phyloP scores from a whole-genome alignment of 2,888 invertebrate species.

The Latheticus oryzae region DNA sequence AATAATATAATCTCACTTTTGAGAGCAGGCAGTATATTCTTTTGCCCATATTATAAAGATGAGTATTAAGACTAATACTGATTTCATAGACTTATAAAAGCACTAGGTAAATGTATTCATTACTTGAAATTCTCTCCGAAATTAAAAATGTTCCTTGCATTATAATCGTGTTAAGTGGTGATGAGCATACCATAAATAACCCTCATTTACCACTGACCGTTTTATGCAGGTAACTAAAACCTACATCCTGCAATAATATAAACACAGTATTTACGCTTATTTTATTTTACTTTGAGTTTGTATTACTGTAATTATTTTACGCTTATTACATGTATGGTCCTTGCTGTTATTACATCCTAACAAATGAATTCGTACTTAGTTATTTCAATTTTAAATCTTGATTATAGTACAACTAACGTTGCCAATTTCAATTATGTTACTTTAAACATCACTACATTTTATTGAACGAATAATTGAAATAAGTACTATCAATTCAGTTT shows the following conservation, averaged over 20 bases:
- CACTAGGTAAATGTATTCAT: too few relatives aligned
- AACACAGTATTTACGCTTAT: conserved; percentile 29
- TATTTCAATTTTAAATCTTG: conserved; percentile 19
- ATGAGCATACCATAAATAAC: conserved; percentile 30
- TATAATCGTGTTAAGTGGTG: conserved; percentile 24
- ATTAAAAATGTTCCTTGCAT: conserved; percentile 10
- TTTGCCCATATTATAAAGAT: too few relatives aligned
- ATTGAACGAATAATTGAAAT: too few relatives aligned
- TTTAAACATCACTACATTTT: neutral
- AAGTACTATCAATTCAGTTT: too few relatives aligned
- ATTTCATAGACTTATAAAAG: too few relatives aligned
- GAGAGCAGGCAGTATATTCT: too few relatives aligned
- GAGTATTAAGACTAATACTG: too few relatives aligned
- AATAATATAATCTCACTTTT: too few relatives aligned
- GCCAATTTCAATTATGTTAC: neutral
- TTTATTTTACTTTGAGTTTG: conserved; percentile 29
- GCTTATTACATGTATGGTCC: conserved; percentile 29
- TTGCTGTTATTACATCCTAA: conserved; percentile 24
- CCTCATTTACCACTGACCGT: conserved; percentile 33
- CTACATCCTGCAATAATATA: conserved; percentile 29
- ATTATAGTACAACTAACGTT: conserved; percentile 4
- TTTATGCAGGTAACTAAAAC: conserved; percentile 30
- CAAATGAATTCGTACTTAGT: conserved; percentile 19
- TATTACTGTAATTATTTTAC: conserved; percentile 32
- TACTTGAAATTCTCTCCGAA: too few relatives aligned